Conservation (phyloP, 2,113 vertebrate genomes). For the Lathamus discolor region DNA sequence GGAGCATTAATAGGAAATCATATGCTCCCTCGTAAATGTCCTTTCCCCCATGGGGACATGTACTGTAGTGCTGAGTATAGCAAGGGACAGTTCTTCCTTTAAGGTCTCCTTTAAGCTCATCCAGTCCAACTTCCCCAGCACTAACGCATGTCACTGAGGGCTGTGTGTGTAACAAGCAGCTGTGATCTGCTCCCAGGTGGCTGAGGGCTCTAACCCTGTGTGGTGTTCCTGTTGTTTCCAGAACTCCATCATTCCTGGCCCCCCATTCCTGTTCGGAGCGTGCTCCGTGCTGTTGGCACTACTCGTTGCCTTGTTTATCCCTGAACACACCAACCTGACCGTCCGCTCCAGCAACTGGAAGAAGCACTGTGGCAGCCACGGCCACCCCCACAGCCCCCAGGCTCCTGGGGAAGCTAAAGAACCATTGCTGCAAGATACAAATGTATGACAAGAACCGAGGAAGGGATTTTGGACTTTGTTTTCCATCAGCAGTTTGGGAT, state of each 20-base stretch:
- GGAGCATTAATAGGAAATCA: background rate
- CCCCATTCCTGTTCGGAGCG: constrained; percentile 85
- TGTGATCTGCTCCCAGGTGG: background rate
- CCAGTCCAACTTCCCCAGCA: background rate
- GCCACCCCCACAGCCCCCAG: constrained; percentile 83
- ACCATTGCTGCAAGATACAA: constrained; percentile 87
- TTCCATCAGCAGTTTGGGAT: constrained; percentile 66
- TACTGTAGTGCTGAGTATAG: too few relatives aligned
- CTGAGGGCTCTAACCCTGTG: background rate
- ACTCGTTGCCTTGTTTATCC: constrained; percentile 90
- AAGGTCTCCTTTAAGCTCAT: background rate
- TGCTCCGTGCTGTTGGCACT: constrained; percentile 87
- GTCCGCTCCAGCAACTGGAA: constrained; percentile 82
- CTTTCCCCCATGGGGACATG: background rate
- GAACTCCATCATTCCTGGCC: constrained; percentile 88
- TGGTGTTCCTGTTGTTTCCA: constrained; percentile 16
- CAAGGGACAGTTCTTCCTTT: background rate
- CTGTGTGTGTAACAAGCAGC: background rate
- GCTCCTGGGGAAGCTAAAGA: constrained; percentile 87
- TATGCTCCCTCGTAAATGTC: accelerated
- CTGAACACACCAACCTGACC: constrained; percentile 82
- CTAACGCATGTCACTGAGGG: background rate
- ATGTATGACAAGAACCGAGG: constrained; percentile 77
- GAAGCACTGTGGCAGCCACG: constrained; percentile 82
- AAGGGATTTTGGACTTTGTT: constrained; percentile 19